Evolutionary conservation across 2,113 vertebrate species (phyloP).

Genomic region (Coptodon rendalli): DNA sequence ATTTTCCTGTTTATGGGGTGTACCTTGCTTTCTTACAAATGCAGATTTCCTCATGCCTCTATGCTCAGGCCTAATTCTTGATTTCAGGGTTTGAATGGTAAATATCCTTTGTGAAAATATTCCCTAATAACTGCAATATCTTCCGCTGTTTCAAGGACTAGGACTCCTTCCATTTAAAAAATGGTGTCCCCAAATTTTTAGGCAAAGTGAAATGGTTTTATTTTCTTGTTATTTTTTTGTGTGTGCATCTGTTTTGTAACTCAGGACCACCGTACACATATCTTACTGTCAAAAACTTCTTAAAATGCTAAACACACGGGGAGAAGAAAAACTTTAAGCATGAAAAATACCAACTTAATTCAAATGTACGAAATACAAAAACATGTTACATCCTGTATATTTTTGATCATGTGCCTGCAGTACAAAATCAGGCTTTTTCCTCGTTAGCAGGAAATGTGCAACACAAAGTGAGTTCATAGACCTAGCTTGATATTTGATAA

Average conservation of each 20-base stretch:
- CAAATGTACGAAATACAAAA: background rate
- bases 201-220: background rate
- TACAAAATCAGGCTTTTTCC: background rate
- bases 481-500: background rate
- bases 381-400: background rate
- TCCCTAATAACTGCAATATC: background rate
- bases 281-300: background rate
- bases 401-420: background rate
- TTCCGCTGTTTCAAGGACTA: accelerated
- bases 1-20: background rate
- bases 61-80: background rate
- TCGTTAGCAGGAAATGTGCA: background rate
- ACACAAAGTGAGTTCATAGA: background rate
- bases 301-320: background rate
- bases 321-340: background rate
- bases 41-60: background rate
- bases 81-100: background rate
- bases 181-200: background rate
- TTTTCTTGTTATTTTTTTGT: background rate
- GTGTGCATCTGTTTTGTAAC: background rate
- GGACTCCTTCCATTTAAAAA: background rate
- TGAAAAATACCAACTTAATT: background rate
- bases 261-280: background rate
- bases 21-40: background rate
- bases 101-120: background rate